Evolutionary conservation across 2,113 vertebrate species (phyloP).

Genomic region (Laterallus jamaicensis): DNA sequence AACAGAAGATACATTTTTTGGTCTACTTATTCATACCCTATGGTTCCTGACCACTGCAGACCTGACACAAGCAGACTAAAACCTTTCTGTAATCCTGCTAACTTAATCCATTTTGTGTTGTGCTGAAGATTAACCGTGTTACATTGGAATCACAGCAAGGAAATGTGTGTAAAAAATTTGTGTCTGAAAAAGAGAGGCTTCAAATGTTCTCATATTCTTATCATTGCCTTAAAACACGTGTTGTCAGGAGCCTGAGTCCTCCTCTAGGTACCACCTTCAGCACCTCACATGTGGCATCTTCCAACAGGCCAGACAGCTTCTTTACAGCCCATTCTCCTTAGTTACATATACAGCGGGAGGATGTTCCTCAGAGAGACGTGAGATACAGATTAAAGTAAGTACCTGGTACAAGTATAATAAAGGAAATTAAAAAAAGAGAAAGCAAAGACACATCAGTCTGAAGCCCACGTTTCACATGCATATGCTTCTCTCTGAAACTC

Average conservation of each 20-base stretch:
- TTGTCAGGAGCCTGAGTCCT: not conserved
- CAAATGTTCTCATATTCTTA: not conserved
- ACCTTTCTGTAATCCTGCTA: not conserved
- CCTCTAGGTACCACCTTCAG: not conserved
- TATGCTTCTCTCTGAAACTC: not conserved
- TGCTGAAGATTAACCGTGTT: not conserved
- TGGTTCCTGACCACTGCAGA: not conserved
- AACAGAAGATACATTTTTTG: not conserved
- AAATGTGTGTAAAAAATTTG: not conserved
- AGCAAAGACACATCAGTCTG: not conserved
- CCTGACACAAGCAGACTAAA: not conserved
- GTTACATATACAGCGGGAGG: not conserved
- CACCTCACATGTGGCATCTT: rapidly evolving
- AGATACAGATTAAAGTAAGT: not conserved
- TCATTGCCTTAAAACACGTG: not conserved
- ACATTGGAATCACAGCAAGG: not conserved
- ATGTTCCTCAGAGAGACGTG: not conserved
- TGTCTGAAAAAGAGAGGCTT: not conserved
- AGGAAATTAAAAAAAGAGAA: not conserved
- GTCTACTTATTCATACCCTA: not conserved
- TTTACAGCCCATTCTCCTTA: not conserved
- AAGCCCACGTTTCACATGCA: rapidly evolving
- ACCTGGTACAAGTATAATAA: not conserved
- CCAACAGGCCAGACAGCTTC: not conserved
- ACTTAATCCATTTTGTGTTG: not conserved